Conservation (phyloP, 1,140 invertebrate genomes). For the Callitettix versicolor region DNA sequence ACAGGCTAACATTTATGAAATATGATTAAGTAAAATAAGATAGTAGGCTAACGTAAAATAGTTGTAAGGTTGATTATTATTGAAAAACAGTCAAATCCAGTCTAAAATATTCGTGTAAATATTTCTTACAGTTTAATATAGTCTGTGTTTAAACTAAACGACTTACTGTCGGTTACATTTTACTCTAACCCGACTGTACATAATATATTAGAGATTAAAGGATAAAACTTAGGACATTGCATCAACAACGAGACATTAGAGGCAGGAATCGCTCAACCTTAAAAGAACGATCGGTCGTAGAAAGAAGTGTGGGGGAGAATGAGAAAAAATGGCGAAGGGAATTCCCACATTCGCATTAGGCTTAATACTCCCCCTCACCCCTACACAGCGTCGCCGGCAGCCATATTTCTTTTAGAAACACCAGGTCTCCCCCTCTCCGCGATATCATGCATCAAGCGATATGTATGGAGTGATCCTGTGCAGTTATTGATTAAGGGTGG, state of each 20-base stretch:
- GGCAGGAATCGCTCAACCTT: neutral
- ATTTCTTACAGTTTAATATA: too few relatives aligned
- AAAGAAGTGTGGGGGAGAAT: neutral
- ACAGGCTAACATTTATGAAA: too few relatives aligned
- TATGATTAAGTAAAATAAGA: too few relatives aligned
- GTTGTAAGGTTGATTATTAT: too few relatives aligned
- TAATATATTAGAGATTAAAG: constrained; percentile 7
- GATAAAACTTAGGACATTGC: neutral
- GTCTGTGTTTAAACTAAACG: too few relatives aligned
- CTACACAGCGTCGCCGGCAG: neutral
- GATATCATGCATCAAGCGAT: constrained; percentile 8
- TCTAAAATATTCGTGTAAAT: too few relatives aligned
- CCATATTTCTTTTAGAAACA: constrained; percentile 9
- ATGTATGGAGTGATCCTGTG: constrained; percentile 4
- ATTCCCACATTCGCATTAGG: constrained; percentile 11
- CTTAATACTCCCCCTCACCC: neutral
- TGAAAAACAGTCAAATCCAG: too few relatives aligned
- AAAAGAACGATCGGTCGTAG: constrained; percentile 5
- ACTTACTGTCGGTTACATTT: too few relatives aligned
- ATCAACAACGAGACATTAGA: constrained; percentile 12
- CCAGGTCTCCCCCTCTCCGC: neutral
- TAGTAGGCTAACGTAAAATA: too few relatives aligned
- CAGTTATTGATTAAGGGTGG: too few relatives aligned
- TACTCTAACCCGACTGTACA: neutral
- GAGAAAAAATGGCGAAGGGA: constrained; percentile 10